phyloP scores from a whole-genome alignment of 2,797 vertebrate species.

The Sebastes aleutianus region DNA sequence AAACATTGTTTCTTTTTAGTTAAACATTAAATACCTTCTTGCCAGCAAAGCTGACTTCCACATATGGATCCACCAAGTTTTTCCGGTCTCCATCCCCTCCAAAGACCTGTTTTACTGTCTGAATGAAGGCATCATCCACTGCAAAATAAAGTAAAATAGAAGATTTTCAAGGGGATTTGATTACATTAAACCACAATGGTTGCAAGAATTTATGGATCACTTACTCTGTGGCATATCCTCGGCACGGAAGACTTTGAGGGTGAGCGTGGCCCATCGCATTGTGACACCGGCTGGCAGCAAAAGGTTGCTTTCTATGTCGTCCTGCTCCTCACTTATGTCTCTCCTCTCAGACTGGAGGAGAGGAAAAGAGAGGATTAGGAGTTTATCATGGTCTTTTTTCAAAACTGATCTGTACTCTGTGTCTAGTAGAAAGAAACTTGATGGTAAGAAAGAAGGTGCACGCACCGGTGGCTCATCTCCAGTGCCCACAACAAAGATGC shows the following conservation, averaged over 20 bases:
- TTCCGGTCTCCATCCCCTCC: constrained; percentile 91
- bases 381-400: neutral
- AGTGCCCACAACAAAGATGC: constrained; percentile 89
- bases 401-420: neutral
- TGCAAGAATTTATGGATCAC: neutral
- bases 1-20: neutral
- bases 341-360: constrained; percentile 83
- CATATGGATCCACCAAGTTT: constrained; percentile 96
- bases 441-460: neutral
- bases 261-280: constrained; percentile 88
- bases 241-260: constrained; percentile 93
- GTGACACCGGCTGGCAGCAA: constrained; percentile 90
- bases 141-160: constrained; percentile 29
- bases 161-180: neutral
- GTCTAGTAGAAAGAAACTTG: neutral
- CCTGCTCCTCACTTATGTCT: constrained; percentile 84
- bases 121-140: constrained; percentile 97
- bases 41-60: constrained; percentile 96
- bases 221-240: constrained; percentile 98
- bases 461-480: constrained; percentile 93
- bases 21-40: constrained; percentile 86
- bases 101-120: constrained; percentile 92
- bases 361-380: neutral
- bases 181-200: neutral
- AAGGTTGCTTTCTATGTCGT: constrained; percentile 95